phyloP scores from a whole-genome alignment of 2,797 vertebrate genomes.

The Danionella dracula region DNA sequence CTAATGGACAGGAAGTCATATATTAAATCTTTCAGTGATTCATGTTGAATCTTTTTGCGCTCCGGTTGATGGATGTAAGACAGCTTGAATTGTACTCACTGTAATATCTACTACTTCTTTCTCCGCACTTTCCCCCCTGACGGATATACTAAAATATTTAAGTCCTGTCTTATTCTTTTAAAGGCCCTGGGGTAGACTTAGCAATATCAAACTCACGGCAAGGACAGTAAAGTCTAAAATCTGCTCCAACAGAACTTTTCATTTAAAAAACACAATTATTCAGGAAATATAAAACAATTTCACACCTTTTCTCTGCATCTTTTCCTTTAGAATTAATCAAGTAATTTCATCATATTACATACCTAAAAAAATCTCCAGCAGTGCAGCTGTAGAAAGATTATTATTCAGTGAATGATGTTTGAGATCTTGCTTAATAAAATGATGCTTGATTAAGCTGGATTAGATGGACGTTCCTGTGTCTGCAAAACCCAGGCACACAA shows the following conservation, averaged over 20 bases:
- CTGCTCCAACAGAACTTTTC: constrained; percentile 56
- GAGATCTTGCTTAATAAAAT: constrained; percentile 5
- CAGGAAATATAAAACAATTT: constrained; percentile 57
- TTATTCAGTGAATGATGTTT: neutral
- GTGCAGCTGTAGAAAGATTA: neutral
- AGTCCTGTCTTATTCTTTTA: constrained; percentile 66
- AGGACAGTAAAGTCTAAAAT: constrained; percentile 54
- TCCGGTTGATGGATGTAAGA: constrained; percentile 62
- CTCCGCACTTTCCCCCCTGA: constrained; percentile 35
- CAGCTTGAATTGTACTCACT: constrained; percentile 71
- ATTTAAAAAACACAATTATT: constrained; percentile 55
- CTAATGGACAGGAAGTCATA: constrained; percentile 79
- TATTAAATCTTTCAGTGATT: constrained; percentile 67
- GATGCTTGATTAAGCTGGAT: neutral
- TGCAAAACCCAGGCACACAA: neutral
- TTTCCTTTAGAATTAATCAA: constrained; percentile 39
- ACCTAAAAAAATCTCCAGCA: neutral
- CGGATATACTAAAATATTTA: constrained; percentile 76
- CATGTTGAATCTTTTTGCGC: constrained; percentile 54
- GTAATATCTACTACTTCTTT: constrained; percentile 63
- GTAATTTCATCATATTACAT: constrained; percentile 24
- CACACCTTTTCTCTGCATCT: constrained; percentile 54
- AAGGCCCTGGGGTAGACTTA: constrained; percentile 57
- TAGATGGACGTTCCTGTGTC: neutral
- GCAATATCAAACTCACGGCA: constrained; percentile 53